A percentile compares a stretch with the other conserved stretches of the same genome.
These are phyloP conservation scores for Pontoporia blainvillei DNA, from an alignment of 2,113 vertebrate species.

Conservation along the genomic window DNA sequence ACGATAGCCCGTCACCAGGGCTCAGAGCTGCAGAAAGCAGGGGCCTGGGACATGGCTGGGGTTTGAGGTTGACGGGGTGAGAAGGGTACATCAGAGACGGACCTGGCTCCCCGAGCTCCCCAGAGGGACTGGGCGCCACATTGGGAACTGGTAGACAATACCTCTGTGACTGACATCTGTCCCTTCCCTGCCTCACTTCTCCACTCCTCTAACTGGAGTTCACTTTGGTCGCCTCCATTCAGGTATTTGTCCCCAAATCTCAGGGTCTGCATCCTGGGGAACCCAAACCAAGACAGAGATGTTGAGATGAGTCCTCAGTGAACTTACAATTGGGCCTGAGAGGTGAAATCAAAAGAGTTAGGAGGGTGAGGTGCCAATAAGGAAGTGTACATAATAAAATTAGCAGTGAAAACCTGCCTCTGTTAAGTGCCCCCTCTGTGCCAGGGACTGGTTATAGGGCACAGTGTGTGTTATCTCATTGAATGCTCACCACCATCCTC, in stretches of 20 bases:
- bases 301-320: neutral
- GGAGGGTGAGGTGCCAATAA: neutral
- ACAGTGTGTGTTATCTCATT: neutral
- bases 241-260: neutral
- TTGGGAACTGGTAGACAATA: neutral
- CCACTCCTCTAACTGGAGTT: neutral
- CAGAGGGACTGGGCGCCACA: neutral
- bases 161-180: neutral
- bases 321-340: neutral
- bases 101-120: neutral
- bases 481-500: neutral
- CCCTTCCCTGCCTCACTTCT: neutral
- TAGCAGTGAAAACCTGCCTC: too few relatives aligned
- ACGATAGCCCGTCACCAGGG: fast-evolving
- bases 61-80: neutral
- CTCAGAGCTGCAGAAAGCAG: neutral
- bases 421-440: neutral
- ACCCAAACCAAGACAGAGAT: neutral
- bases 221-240: neutral
- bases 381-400: neutral
- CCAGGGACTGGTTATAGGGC: neutral
- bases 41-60: neutral
- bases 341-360: neutral
- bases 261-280: neutral
- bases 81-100: neutral